Evolutionary conservation across 2,113 vertebrate genomes (phyloP).

Genomic region (Neotoma lepida): DNA sequence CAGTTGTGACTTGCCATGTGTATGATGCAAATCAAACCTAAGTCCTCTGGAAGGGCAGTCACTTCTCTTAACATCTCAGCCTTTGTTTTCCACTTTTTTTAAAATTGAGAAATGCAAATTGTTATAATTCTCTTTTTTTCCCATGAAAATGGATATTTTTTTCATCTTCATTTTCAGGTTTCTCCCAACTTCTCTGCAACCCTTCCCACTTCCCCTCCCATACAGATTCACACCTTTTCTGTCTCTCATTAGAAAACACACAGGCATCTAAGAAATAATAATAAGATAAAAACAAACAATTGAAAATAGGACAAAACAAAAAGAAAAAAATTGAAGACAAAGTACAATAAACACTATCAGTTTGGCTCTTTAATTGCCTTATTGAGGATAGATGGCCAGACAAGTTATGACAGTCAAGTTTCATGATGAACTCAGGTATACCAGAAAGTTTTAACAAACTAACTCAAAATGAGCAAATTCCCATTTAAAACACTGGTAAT

Average conservation of each 20-base stretch:
- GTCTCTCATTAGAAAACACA: not conserved
- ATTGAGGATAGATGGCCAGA: not conserved
- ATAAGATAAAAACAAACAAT: not conserved
- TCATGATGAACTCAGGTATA: not conserved
- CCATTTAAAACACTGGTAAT: not conserved
- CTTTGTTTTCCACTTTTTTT: not conserved
- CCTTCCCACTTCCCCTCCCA: no score
- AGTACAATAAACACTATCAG: not conserved
- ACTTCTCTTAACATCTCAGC: not conserved
- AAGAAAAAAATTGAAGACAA: not conserved
- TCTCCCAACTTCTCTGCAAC: not conserved
- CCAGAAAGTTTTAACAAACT: not conserved
- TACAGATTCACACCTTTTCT: not conserved
- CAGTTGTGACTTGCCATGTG: not conserved
- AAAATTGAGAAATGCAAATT: not conserved
- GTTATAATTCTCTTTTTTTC: not conserved
- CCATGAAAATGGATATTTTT: not conserved
- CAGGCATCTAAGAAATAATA: not conserved
- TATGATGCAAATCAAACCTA: not conserved
- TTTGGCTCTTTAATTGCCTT: not conserved
- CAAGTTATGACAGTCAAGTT: not conserved
- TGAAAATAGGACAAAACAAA: not conserved
- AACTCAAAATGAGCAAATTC: not conserved
- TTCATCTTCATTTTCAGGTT: no score
- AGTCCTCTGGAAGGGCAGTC: no score